Percentiles rank a stretch among this genome's conserved stretches.
Conservation (phyloP, 2,113 vertebrate species). For the Amphiprion ocellaris region DNA sequence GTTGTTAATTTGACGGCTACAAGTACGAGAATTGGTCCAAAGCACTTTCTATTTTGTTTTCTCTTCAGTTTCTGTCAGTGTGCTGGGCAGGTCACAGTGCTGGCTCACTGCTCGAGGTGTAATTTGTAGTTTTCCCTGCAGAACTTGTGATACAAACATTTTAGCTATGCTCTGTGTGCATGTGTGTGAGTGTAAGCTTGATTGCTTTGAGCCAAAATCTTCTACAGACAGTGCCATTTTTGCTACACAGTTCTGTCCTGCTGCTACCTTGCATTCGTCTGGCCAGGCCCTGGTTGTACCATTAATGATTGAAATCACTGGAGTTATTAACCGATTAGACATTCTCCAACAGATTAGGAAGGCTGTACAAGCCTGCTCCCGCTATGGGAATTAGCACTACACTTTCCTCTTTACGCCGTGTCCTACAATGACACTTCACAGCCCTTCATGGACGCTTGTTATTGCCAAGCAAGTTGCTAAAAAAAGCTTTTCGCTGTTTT, state of each 20-base stretch:
- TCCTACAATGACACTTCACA: conserved; percentile 59
- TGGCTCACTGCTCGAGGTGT: conserved; percentile 42
- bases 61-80: conserved; percentile 57
- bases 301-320: conserved; percentile 80
- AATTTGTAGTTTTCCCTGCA: conserved; percentile 67
- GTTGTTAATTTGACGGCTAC: conserved; percentile 62
- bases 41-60: conserved; percentile 61
- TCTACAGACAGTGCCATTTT: conserved; percentile 69
- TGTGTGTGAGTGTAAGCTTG: conserved; percentile 5
- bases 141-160: conserved; percentile 63
- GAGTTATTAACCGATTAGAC: conserved; percentile 86
- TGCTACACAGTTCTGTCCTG: conserved; percentile 60
- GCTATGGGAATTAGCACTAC: conserved; percentile 59
- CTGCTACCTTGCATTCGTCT: conserved; percentile 50
- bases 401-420: conserved; percentile 50
- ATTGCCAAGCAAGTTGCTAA: conserved; percentile 64
- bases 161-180: conserved; percentile 45
- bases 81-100: conserved; percentile 8
- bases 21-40: conserved; percentile 56
- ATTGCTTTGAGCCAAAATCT: conserved; percentile 53
- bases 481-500: conserved; percentile 57
- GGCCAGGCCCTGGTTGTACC: conserved; percentile 47
- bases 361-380: conserved; percentile 61
- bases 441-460: conserved; percentile 40
- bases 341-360: conserved; percentile 86